phyloP scores from a whole-genome alignment of 2,797 vertebrate species.

The Phaenicophaeus curvirostris region DNA sequence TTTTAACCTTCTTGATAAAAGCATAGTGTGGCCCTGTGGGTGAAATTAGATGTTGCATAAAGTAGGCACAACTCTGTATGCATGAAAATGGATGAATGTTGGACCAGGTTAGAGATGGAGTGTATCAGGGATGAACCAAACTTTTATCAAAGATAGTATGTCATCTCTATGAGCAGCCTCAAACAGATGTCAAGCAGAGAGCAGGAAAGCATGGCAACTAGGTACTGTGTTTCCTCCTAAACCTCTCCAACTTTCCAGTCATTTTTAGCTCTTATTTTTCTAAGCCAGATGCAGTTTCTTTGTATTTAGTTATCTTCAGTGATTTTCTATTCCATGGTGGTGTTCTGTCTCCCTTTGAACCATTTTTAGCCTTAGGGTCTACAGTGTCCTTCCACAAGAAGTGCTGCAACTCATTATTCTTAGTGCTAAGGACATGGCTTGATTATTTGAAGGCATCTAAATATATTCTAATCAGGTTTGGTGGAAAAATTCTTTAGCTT shows the following conservation, averaged over 20 bases:
- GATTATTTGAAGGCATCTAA: background rate
- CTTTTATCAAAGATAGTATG: background rate
- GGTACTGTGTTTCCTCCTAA: background rate
- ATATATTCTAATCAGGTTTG: background rate
- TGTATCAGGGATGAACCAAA: background rate
- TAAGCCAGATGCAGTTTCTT: background rate
- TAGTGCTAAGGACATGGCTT: background rate
- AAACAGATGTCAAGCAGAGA: background rate
- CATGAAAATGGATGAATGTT: background rate
- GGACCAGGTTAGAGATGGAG: background rate
- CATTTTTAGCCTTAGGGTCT: background rate
- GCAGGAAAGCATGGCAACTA: background rate
- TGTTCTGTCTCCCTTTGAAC: background rate
- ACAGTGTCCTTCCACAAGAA: background rate
- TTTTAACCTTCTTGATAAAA: background rate
- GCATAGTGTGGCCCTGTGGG: accelerated
- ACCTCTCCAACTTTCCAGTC: background rate
- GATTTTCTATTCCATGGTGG: background rate
- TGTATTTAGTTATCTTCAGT: background rate
- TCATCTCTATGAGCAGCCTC: background rate
- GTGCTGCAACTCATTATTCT: background rate
- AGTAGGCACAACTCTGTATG: background rate
- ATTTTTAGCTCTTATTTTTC: background rate
- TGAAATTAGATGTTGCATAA: background rate
- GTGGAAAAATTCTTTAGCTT: background rate